phyloP scores from a whole-genome alignment of 2,797 vertebrate genomes.

The Anas flavirostris region DNA sequence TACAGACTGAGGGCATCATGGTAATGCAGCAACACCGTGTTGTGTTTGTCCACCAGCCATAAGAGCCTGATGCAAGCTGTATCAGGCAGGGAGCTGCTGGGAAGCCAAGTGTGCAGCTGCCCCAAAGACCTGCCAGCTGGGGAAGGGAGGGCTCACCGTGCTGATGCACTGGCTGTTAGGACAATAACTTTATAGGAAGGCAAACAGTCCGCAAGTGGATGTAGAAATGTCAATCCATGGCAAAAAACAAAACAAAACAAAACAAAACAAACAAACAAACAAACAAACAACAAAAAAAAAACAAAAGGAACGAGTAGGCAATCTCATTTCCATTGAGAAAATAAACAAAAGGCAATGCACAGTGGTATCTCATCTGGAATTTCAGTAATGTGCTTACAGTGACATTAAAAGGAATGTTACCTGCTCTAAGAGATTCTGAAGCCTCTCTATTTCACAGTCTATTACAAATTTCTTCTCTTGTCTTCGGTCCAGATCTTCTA shows the following conservation, averaged over 20 bases:
- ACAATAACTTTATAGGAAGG: background rate
- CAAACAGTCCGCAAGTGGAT: background rate
- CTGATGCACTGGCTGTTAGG: background rate
- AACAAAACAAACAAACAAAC: background rate
- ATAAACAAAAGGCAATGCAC: background rate
- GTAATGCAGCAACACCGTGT: background rate
- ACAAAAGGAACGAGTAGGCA: background rate
- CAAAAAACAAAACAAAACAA: background rate
- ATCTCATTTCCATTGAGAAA: background rate
- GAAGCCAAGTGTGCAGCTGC: background rate
- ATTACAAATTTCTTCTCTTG: constrained; percentile 96
- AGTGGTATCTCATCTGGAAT: background rate
- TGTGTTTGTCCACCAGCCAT: background rate
- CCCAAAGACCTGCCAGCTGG: background rate
- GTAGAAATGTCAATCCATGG: background rate
- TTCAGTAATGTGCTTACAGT: background rate
- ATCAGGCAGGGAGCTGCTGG: background rate
- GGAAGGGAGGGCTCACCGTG: background rate
- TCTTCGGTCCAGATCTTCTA: constrained; percentile 94
- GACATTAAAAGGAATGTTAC: constrained; percentile 78
- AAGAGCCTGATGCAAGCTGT: background rate
- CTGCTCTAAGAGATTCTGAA: constrained; percentile 97
- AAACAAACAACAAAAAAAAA: background rate
- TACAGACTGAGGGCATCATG: background rate
- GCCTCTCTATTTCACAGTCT: constrained; percentile 95